Percentiles rank a stretch among this genome's conserved stretches.
phyloP scores from a whole-genome alignment of 2,113 vertebrate species.

The Geothlypis trichas region DNA sequence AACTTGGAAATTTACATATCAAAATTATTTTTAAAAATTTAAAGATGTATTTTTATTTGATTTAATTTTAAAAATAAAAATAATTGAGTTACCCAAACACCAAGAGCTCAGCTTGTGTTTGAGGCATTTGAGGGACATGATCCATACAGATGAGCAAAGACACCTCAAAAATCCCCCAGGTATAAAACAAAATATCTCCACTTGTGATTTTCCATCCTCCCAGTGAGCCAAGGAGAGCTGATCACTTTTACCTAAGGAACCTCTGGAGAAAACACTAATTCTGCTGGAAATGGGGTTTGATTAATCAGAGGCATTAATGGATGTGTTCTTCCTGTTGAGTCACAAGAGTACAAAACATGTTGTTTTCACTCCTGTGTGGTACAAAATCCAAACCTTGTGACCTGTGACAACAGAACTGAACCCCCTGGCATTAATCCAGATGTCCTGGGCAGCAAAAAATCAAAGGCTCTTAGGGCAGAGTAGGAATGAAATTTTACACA shows the following conservation, averaged over 20 bases:
- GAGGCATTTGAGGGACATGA: neutral
- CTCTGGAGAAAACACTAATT: conserved; percentile 16
- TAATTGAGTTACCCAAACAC: neutral
- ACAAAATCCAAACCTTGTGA: conserved; percentile 10
- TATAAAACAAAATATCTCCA: neutral
- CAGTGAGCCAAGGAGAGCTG: neutral
- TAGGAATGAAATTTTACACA: neutral
- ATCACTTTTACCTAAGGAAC: neutral
- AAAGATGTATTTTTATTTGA: fast-evolving
- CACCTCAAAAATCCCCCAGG: neutral
- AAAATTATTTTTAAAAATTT: neutral
- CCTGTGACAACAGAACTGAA: neutral
- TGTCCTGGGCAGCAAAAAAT: neutral
- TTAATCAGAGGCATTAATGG: conserved; percentile 15
- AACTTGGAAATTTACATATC: neutral
- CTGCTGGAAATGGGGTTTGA: conserved; percentile 19
- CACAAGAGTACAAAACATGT: neutral
- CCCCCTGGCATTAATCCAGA: neutral
- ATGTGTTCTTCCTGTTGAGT: conserved; percentile 36
- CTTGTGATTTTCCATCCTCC: neutral
- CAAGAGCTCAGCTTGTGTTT: neutral
- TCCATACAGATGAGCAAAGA: neutral
- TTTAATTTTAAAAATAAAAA: neutral
- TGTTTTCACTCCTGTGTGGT: neutral
- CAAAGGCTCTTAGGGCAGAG: neutral